Conservation (phyloP, 2,888 invertebrate genomes). For the Morpho achilles region DNA sequence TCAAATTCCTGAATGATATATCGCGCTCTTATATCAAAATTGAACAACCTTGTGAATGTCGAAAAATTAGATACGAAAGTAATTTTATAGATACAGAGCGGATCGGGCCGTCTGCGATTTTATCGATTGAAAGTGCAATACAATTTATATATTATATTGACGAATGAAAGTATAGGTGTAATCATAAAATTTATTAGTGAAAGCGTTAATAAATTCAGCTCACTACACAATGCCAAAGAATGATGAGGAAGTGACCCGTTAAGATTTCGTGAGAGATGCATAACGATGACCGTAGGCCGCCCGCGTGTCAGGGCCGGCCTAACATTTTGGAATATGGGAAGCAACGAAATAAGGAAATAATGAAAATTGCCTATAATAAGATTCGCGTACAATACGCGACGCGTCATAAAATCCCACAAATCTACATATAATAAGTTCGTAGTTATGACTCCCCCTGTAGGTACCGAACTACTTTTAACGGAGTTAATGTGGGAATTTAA, state of each 20-base stretch:
- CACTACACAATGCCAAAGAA: constrained; percentile 78
- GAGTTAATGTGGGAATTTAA: constrained; percentile 51
- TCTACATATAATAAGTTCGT: constrained; percentile 47
- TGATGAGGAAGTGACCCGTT: constrained; percentile 53
- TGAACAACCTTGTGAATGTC: constrained; percentile 29
- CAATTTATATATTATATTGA: constrained; percentile 38
- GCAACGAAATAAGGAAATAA: constrained; percentile 14
- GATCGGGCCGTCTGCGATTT: constrained; percentile 34
- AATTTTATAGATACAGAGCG: constrained; percentile 30
- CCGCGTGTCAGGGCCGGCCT: constrained; percentile 15
- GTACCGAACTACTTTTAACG: constrained; percentile 51
- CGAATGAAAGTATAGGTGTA: constrained; percentile 23
- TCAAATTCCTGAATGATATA: constrained; percentile 53
- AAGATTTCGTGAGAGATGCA: constrained; percentile 44
- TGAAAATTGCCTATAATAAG: too few relatives aligned
- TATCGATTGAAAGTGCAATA: constrained; percentile 59
- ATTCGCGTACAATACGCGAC: constrained; percentile 19
- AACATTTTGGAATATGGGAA: constrained; percentile 6
- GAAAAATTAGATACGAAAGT: constrained; percentile 37
- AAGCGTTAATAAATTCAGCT: constrained; percentile 59
- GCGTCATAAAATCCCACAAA: constrained; percentile 39
- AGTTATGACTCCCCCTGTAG: constrained; percentile 56
- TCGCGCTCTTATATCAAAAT: constrained; percentile 39
- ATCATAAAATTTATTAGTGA: constrained; percentile 35
- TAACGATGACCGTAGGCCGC: constrained; percentile 23